These are phyloP conservation scores for Aphelinus atriplicis DNA, from an alignment of 1,140 invertebrate genomes.

Conservation along the genomic window DNA sequence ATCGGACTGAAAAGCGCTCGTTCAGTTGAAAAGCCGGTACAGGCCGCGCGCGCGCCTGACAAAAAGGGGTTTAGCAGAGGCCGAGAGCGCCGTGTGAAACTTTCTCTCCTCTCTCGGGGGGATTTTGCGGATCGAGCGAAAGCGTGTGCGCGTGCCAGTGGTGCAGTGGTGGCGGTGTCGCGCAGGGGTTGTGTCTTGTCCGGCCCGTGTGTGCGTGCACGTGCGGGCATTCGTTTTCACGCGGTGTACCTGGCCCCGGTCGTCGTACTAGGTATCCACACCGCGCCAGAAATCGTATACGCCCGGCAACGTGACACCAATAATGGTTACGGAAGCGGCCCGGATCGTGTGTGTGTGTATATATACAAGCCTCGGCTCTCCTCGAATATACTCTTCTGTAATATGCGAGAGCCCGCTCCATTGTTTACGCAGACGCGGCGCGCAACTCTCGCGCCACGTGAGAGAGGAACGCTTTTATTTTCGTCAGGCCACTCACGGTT, in stretches of 20 bases:
- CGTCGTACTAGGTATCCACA: neutral
- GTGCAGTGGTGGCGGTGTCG: neutral
- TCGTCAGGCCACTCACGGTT: too few relatives aligned
- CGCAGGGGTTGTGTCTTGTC: neutral
- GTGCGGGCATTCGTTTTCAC: too few relatives aligned
- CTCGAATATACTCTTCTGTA: too few relatives aligned
- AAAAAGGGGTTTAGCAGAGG: too few relatives aligned
- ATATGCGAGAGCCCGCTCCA: too few relatives aligned
- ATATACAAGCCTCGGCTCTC: too few relatives aligned
- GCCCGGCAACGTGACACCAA: conserved; percentile 16
- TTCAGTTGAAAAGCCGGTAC: neutral
- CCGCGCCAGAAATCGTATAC: conserved; percentile 4
- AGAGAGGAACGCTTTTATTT: too few relatives aligned
- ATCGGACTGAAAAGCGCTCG: too few relatives aligned
- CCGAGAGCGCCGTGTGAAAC: conserved; percentile 13
- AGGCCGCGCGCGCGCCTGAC: neutral
- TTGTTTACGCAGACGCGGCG: too few relatives aligned
- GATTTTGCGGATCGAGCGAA: conserved; percentile 3
- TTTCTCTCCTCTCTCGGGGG: conserved; percentile 3
- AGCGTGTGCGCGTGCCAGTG: neutral
- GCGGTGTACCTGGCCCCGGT: too few relatives aligned
- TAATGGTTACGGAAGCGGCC: conserved; percentile 15
- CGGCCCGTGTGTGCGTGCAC: neutral
- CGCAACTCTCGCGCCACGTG: too few relatives aligned
- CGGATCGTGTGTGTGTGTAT: neutral